Percentiles rank a stretch among this genome's conserved stretches.
These are phyloP conservation scores for Mystacornis crossleyi DNA, from an alignment of 2,113 vertebrate species.

Conservation along the genomic window DNA sequence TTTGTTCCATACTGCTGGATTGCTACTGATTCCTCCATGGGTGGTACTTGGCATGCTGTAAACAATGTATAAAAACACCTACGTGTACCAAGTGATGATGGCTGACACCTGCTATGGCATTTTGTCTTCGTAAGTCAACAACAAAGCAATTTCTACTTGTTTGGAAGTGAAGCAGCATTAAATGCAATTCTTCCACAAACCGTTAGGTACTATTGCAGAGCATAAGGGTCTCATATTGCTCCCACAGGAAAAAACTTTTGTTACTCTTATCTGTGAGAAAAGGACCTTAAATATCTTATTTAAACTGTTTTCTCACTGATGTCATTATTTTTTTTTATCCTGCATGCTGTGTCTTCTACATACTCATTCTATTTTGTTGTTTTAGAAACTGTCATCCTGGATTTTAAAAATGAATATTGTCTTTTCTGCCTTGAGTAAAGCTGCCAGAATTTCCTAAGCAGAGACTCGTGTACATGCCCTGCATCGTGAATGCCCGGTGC, in stretches of 20 bases:
- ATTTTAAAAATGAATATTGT: background rate
- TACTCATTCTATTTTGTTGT: background rate
- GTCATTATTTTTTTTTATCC: background rate
- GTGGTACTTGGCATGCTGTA: background rate
- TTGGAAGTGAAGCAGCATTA: background rate
- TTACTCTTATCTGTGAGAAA: background rate
- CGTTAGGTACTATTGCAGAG: background rate
- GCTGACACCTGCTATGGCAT: background rate
- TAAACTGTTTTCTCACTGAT: background rate
- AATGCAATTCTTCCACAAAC: slow-evolving; percentile 8
- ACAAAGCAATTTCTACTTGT: background rate
- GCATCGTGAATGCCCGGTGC: background rate
- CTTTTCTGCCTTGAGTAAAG: background rate
- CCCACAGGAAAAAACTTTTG: background rate
- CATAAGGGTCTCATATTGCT: background rate
- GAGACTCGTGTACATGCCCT: background rate
- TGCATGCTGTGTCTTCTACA: background rate
- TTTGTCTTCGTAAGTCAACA: background rate
- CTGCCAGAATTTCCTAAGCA: background rate
- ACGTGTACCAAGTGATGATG: background rate
- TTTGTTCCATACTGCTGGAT: background rate
- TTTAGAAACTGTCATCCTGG: background rate
- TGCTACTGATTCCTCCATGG: background rate
- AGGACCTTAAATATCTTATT: background rate
- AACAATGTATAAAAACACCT: background rate